Evolutionary conservation across 2,113 vertebrate genomes (phyloP), one percentile per base, ranked within the genome.

Genomic region (Larimichthys crocea): DNA sequence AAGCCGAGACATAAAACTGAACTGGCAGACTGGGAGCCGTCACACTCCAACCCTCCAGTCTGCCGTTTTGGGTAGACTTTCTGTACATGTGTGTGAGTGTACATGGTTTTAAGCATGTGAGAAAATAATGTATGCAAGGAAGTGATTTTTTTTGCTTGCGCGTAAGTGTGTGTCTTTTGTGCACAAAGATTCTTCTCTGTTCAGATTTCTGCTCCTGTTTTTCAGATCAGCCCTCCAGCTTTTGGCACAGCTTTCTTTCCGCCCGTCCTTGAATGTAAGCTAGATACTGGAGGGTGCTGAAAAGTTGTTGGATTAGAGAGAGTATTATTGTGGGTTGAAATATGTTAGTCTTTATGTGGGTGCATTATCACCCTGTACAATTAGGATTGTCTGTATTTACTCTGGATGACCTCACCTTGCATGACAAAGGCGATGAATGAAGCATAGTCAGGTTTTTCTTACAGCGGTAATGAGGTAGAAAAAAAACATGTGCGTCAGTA

Each of bases 1-100:
- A 89, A 93, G 92, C 88, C 53, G 79, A 89, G 90, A 91, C 84
- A 92, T 92, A 89, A 94, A 94, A 94, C 84, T 79, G 82, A 92
- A 86, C 88, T 92, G 93, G 89, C 92, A 92, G 85, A 84, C 74
- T 78, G 84, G 82, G 80, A 85, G 83, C 66, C 35, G 53, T 19
- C 71, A 44, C n/a, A 53, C 69, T 85, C 86, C 87, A 90, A 55
- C 78, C 86, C 86, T 87, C 55, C 75, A 77, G 69, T 88, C 85
- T 89, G 79, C 69, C 82, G 75, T 61, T 81, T 80, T 82, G 44
- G 40, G 57, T 60, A 20, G 22, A 68, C 22, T 56, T 59, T 75
- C 24, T 57, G 50, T 68, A 22, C 16, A 48, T 50, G 63, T 16
- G 40, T 80, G 31, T 74, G 31, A 70, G 52, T 57, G 62, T 63